These are phyloP conservation scores for Danaus chrysippus DNA, from an alignment of 2,888 invertebrate genomes.

Conservation along the genomic window DNA sequence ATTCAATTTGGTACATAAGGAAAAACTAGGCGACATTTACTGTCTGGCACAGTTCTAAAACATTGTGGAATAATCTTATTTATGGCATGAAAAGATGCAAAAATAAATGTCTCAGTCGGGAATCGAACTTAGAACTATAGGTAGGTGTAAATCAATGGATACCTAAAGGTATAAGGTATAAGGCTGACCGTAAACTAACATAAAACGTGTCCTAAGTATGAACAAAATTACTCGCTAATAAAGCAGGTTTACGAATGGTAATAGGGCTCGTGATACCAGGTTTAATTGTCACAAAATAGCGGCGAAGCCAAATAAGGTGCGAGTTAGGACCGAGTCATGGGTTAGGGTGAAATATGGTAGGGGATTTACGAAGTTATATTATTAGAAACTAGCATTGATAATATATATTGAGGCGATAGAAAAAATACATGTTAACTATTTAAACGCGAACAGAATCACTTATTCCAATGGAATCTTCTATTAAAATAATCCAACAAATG, in stretches of 20 bases:
- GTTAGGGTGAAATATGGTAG: conserved; percentile 31
- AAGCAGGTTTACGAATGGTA: conserved; percentile 43
- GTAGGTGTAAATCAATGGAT: not conserved
- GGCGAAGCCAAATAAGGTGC: conserved; percentile 35
- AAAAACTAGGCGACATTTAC: too few relatives aligned
- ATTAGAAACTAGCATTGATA: too few relatives aligned
- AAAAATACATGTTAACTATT: too few relatives aligned
- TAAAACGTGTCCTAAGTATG: conserved; percentile 28
- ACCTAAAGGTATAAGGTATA: not conserved
- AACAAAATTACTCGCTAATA: conserved; percentile 38
- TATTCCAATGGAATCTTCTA: too few relatives aligned
- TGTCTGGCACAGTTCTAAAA: too few relatives aligned
- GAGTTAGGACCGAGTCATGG: conserved; percentile 30
- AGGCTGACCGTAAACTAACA: conserved; percentile 23
- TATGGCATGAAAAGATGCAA: not conserved
- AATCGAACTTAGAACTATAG: not conserved
- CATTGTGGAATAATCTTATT: too few relatives aligned
- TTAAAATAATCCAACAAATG: too few relatives aligned
- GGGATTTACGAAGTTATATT: conserved; percentile 28
- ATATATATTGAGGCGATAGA: too few relatives aligned
- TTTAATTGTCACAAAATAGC: conserved; percentile 60
- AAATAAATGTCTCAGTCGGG: conserved; percentile 8
- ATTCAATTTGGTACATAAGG: too few relatives aligned
- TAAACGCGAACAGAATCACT: too few relatives aligned
- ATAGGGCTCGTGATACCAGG: conserved; percentile 52